Evolutionary conservation across 1,140 invertebrate genomes (phyloP), one percentile per base, ranked within the genome.

Genomic region (Pseudoatta argentina): DNA sequence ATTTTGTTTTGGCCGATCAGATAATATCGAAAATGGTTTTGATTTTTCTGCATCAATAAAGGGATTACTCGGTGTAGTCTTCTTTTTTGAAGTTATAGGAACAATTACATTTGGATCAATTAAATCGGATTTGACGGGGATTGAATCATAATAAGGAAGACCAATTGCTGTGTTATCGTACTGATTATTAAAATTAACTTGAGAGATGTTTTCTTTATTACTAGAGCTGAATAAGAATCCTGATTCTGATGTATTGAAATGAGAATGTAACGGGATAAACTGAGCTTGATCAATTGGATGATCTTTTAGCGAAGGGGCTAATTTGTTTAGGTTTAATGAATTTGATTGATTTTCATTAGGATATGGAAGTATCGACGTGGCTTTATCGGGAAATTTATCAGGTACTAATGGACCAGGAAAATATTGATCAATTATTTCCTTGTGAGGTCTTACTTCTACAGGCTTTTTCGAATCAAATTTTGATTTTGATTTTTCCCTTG

Each of bases 351-450:
- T 48, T 53, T 88, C 69, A 21, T 91, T 63, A 4, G 78, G 16
- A 18, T 86, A 48, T 2, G 61, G 12, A 0, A 69, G n/a, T 2
- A 69, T 64, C 4, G 82, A 57, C 0, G 73, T 55, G 24, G 12
- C 2, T 12, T 89, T 92, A 14, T 90, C 89, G 10, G 91, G 89
- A 59, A 94, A 94, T 27, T 73, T 93, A 44, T 94, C 93, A 0
- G 94, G 93, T 0, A 93, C 91, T 16, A 95, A 69, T 0, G 94
- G 94, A 8, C 94, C 94, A 3, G 92, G 93, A 75, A 95, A 95
- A 39, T 93, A 92, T 8, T 91, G 91, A 21, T 94, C 92, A 3
- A 88, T 76, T 16, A 21, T 30, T 10, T 87, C 88, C 27, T 87
- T 89, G 76, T 93, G 89, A 4, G 88, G 75, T 57, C 95, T 95